Conservation (phyloP, 2,888 invertebrate species). For the Therioaphis trifolii region DNA sequence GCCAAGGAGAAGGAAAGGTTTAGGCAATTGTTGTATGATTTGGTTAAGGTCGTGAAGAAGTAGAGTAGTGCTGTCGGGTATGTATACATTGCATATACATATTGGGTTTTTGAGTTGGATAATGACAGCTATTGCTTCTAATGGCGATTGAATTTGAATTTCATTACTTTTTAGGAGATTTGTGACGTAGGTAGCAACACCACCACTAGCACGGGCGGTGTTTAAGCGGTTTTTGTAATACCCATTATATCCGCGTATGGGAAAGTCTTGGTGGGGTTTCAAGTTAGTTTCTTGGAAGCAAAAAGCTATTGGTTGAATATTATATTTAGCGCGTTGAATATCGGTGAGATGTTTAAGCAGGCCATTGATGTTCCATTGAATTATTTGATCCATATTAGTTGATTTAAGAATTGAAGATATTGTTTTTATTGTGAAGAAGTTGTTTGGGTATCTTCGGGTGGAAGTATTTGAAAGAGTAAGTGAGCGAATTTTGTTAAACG, state of each 20-base stretch:
- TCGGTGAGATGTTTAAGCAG: neutral
- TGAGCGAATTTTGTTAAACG: too few species aligned
- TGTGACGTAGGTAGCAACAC: too few species aligned
- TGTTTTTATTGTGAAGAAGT: neutral
- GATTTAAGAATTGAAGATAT: neutral
- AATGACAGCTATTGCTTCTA: too few species aligned
- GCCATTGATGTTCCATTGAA: neutral
- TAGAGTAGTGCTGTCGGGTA: too few species aligned
- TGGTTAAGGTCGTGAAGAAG: too few species aligned
- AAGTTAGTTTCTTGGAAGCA: too few species aligned
- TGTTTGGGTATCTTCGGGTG: neutral
- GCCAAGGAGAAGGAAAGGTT: too few species aligned
- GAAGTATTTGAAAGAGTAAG: neutral
- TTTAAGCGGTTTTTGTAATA: neutral
- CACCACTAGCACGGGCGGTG: neutral
- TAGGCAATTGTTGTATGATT: too few species aligned
- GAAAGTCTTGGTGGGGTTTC: neutral
- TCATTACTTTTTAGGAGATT: too few species aligned
- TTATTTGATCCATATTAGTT: neutral
- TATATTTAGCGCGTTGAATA: neutral
- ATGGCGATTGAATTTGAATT: too few species aligned
- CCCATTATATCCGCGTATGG: neutral
- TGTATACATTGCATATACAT: too few species aligned
- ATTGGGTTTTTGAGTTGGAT: too few species aligned
- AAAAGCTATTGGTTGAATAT: constrained; percentile 20